phyloP scores from a whole-genome alignment of 2,888 invertebrate species.

The Plutella xylostella region DNA sequence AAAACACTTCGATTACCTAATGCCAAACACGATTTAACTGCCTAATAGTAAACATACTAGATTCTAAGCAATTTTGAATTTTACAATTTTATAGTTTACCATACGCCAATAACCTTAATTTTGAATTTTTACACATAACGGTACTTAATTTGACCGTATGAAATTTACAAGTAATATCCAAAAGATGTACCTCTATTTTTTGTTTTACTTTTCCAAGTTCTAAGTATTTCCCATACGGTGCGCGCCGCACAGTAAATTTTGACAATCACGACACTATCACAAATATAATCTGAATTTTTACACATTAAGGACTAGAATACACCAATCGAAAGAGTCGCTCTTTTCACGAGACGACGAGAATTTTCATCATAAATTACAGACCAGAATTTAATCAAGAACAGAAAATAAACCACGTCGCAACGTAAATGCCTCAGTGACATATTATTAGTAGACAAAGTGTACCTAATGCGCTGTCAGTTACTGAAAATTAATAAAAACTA shows the following conservation, averaged over 20 bases:
- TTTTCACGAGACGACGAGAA: background rate
- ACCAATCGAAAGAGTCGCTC: slow-evolving; percentile 41
- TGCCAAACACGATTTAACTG: slow-evolving; percentile 57
- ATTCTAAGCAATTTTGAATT: slow-evolving; percentile 47
- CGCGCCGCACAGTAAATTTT: background rate
- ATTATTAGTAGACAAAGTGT: slow-evolving; percentile 39
- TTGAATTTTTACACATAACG: slow-evolving; percentile 34
- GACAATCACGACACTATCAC: slow-evolving; percentile 5
- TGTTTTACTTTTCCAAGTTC: slow-evolving; percentile 15
- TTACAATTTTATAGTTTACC: slow-evolving; percentile 36
- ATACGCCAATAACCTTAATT: slow-evolving; percentile 54
- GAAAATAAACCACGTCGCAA: slow-evolving; percentile 26
- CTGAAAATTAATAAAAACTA: background rate
- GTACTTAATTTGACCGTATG: slow-evolving; percentile 20
- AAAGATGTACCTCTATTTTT: slow-evolving; percentile 27
- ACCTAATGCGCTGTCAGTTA: slow-evolving; percentile 49
- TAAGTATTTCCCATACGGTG: background rate
- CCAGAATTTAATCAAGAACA: background rate
- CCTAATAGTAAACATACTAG: slow-evolving; percentile 43
- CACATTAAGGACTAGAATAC: slow-evolving; percentile 57
- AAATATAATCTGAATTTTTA: slow-evolving; percentile 25
- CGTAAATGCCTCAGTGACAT: slow-evolving; percentile 59
- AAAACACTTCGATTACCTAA: slow-evolving; percentile 3
- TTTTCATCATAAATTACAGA: no score
- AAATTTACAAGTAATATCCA: slow-evolving; percentile 21